These are phyloP conservation scores for Oplegnathus fasciatus DNA, from an alignment of 2,113 vertebrate genomes.

Conservation along the genomic window DNA sequence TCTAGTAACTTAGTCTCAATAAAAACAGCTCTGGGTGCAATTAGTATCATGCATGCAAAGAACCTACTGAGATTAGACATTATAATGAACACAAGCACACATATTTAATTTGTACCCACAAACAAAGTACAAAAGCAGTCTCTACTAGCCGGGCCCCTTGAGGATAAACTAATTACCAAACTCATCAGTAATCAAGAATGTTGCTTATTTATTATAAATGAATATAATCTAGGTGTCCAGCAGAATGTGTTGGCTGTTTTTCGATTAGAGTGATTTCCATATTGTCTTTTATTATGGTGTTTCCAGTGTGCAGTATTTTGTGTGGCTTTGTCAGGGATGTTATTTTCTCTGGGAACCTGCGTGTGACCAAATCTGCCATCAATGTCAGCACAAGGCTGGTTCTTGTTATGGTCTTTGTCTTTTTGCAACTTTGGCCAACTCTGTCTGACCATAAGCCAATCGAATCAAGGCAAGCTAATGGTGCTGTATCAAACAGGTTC, in stretches of 20 bases:
- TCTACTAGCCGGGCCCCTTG: not conserved
- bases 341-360: not conserved
- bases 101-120: not conserved
- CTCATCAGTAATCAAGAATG: slow-evolving; percentile 24
- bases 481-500: not conserved
- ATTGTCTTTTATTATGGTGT: not conserved
- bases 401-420: not conserved
- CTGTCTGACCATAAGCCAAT: not conserved
- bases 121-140: slow-evolving; percentile 6
- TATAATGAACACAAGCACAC: slow-evolving; percentile 4
- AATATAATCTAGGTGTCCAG: not conserved
- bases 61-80: not conserved
- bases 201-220: not conserved
- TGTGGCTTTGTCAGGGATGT: not conserved
- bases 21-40: slow-evolving; percentile 13
- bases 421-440: not conserved
- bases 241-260: not conserved
- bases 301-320: not conserved
- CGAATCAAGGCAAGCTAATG: not conserved
- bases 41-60: slow-evolving; percentile 2
- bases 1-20: not conserved
- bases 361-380: not conserved
- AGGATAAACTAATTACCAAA: slow-evolving; percentile 24
- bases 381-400: not conserved
- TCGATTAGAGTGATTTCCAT: not conserved